These are phyloP conservation scores for Diacarnus erythraeanus DNA, from an alignment of 37 sponge, comb jelly and placozoan species.

Conservation along the genomic window DNA sequence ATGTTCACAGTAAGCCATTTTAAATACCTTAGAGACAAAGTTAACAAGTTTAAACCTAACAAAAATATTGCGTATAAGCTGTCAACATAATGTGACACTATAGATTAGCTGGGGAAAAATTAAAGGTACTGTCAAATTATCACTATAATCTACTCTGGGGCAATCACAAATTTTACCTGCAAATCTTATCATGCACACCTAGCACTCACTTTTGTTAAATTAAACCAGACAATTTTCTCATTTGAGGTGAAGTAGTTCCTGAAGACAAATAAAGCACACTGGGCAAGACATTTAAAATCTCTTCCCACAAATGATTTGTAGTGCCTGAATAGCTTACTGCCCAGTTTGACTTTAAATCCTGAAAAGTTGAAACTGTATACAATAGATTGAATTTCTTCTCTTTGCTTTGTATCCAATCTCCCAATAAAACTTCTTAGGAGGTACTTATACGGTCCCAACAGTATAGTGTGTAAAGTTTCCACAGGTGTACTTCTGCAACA, in stretches of 20 bases:
- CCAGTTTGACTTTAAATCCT: constrained; percentile 18
- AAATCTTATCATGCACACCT: too few species aligned
- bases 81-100: too few species aligned
- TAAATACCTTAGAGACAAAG: background rate
- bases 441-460: constrained; percentile 21
- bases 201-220: background rate
- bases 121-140: too few species aligned
- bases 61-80: too few species aligned
- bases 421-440: constrained; percentile 15
- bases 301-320: constrained; percentile 10
- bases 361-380: background rate
- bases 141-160: background rate
- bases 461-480: constrained; percentile 1
- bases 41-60: background rate
- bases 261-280: constrained; percentile 8
- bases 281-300: constrained; percentile 12
- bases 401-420: background rate
- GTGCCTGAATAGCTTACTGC: background rate
- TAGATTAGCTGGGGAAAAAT: too few species aligned
- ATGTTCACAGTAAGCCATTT: background rate
- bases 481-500: constrained; percentile 17
- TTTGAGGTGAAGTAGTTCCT: background rate
- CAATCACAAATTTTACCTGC: background rate
- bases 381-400: constrained; percentile 14
- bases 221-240: background rate